phyloP scores from a whole-genome alignment of 1,140 invertebrate species.

The Trissolcus basalis region DNA sequence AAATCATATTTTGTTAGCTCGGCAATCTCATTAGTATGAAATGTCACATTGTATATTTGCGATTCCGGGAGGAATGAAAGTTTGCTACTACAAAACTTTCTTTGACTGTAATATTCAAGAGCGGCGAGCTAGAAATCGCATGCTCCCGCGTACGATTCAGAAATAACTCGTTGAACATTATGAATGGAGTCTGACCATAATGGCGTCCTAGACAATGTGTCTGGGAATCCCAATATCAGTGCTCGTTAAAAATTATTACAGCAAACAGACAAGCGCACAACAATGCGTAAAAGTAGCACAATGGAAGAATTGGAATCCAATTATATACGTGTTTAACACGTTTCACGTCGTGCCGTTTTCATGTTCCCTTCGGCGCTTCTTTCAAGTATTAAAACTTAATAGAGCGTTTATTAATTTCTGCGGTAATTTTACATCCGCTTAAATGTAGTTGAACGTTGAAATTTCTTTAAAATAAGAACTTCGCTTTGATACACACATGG shows the following conservation, averaged over 20 bases:
- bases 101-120: conserved; percentile 41
- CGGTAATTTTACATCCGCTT: no score
- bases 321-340: conserved; percentile 37
- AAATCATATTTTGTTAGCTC: conserved; percentile 46
- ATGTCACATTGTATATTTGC: conserved; percentile 40
- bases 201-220: conserved; percentile 60
- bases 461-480: no score
- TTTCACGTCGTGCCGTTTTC: conserved; percentile 16
- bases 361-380: not conserved
- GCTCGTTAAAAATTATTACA: conserved; percentile 60
- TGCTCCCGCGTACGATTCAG: conserved; percentile 31
- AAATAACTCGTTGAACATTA: conserved; percentile 53
- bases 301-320: conserved; percentile 43
- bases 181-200: conserved; percentile 57
- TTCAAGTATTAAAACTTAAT: not conserved
- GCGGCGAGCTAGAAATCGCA: conserved; percentile 47
- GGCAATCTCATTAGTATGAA: conserved; percentile 38
- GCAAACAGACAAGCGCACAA: conserved; percentile 37
- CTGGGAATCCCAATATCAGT: conserved; percentile 62
- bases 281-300: conserved; percentile 45
- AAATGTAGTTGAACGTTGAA: no score
- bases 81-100: conserved; percentile 46
- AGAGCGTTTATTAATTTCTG: no score
- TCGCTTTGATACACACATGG: conserved; percentile 1
- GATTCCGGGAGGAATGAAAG: conserved; percentile 37